Base-by-base conservation (phyloP, 2,888 invertebrate genomes). In the Sclerodermus sp. region DNA sequence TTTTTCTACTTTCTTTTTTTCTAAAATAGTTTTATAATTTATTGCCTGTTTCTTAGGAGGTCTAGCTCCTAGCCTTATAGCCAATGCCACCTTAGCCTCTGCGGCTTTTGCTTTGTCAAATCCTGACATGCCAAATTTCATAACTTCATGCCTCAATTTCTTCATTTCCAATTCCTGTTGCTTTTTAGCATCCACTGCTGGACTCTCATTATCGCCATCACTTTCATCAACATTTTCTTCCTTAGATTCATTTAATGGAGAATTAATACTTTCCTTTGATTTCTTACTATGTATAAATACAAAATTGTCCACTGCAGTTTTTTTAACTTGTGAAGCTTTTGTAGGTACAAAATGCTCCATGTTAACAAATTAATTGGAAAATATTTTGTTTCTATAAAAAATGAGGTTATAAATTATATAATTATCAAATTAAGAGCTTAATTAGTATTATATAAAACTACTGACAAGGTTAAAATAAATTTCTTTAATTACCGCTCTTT, bases 1-100 rank as follows among this genome's bases (percentile, higher is more conserved):
- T 2, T 58, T 55, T 0, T 42, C 50, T 5, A 55, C 79, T 23
- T 23, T 23, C 67, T 84, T 84, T 43, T 82, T 84, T 63, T 86
- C 85, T 51, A 81, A 79, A 15, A 92, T 74, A 41, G 84, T 83
- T 76, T 91, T 91, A 69, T 92, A 92, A 74, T 92, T 92, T 44
- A 84, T 79, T 9, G 38, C 53, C 45, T 82, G 80, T 29, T 83
- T 85, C 73, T 86, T 89, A 0, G 86, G 87, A 2, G 91, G 88
- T 77, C 88, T 90, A 1, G 93, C 93, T 42, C 94, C 94, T 70
- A 95, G 83, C 75, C 88, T 89, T 30, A 94, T 83, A 1, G 91
- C 87, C 13, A 90, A 78, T 3, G 87, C 86, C 38, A 89, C 83
- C 81, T 90, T 89, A n/a, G 91, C 91, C 73, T 89, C 85, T 64